A percentile compares a stretch with the other conserved stretches of the same genome.
These are phyloP conservation scores for Saccostrea cuccullata DNA, from an alignment of 1,140 invertebrate genomes.

Conservation along the genomic window DNA sequence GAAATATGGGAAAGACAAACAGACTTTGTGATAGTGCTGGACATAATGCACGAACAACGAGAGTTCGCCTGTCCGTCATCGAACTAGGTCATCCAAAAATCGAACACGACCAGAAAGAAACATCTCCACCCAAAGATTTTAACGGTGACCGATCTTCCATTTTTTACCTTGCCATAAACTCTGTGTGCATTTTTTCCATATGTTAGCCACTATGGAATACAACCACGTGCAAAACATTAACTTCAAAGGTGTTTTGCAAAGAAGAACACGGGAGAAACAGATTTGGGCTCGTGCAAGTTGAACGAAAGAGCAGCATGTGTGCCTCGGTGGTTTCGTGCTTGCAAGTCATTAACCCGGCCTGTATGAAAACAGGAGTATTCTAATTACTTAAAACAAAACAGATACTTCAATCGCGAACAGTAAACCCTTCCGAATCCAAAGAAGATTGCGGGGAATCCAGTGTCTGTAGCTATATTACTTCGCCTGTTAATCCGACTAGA, in stretches of 20 bases:
- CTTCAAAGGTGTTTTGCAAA: constrained; percentile 19
- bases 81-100: background rate
- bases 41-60: background rate
- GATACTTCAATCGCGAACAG: constrained; percentile 29
- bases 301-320: constrained; percentile 17
- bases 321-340: constrained; percentile 17
- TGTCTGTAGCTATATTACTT: constrained; percentile 5
- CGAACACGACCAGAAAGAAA: background rate
- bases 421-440: constrained; percentile 20
- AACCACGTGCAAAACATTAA: constrained; percentile 32
- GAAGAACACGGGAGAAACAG: background rate
- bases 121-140: background rate
- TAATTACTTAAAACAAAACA: constrained; percentile 35
- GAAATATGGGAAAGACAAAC: background rate
- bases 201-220: constrained; percentile 15
- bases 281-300: constrained; percentile 5
- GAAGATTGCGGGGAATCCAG: background rate
- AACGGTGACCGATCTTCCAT: constrained; percentile 15
- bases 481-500: constrained; percentile 25
- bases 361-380: constrained; percentile 17
- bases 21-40: background rate
- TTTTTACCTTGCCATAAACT: constrained; percentile 29
- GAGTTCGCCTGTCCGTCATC: background rate
- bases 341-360: constrained; percentile 25
- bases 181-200: constrained; percentile 19